Percentiles rank a stretch among this genome's conserved stretches.
Evolutionary conservation across 1,140 invertebrate species (phyloP).

Genomic region (Drosophila mayri): DNA sequence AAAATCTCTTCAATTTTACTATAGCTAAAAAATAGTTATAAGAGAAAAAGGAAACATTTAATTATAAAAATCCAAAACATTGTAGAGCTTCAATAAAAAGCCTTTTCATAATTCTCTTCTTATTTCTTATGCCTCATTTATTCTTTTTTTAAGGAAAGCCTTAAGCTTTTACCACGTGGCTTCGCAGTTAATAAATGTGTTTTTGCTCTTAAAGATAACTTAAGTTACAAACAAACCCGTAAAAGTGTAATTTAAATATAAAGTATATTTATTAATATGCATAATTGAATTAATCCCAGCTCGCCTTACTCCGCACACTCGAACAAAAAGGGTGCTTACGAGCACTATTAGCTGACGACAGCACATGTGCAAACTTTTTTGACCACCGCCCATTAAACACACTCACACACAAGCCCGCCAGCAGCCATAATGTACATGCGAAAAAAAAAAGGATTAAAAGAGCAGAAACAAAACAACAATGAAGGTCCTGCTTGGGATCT

Average conservation of each 20-base stretch:
- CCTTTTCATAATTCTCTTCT: neutral
- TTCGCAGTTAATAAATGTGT: neutral
- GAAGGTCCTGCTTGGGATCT: slow-evolving; percentile 9
- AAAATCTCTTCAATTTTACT: too few species aligned
- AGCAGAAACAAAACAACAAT: slow-evolving; percentile 29
- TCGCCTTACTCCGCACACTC: neutral
- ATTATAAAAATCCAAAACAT: too few species aligned
- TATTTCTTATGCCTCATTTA: neutral
- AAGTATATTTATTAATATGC: neutral
- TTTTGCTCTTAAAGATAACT: neutral
- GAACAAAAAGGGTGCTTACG: slow-evolving; percentile 19
- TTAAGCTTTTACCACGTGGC: neutral
- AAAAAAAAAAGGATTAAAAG: slow-evolving; percentile 28
- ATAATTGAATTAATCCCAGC: slow-evolving; percentile 26
- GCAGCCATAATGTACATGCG: slow-evolving; percentile 6
- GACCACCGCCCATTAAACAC: slow-evolving; percentile 33
- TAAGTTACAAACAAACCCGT: neutral
- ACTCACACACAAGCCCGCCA: slow-evolving; percentile 9
- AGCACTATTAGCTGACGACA: slow-evolving; percentile 34
- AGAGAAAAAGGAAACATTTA: too few species aligned
- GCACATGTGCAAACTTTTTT: slow-evolving; percentile 38
- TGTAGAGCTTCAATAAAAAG: too few species aligned
- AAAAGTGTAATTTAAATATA: neutral
- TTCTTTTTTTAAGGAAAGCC: neutral
- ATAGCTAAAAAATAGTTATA: too few species aligned